Evolutionary conservation across 2,113 vertebrate species (phyloP).

Genomic region (Grantiella picta): DNA sequence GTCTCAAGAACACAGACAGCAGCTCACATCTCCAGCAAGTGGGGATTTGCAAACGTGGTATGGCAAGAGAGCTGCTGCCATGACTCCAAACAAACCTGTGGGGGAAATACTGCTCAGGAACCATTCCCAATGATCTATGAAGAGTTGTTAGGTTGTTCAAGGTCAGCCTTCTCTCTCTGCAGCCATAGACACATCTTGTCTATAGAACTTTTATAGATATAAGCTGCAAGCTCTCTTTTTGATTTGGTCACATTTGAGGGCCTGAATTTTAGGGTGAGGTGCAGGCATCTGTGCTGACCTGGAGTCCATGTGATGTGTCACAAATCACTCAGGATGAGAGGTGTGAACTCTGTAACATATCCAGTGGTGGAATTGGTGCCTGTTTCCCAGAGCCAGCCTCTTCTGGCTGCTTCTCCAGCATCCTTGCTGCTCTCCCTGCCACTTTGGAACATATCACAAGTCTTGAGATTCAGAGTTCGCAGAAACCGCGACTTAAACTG

Average conservation of each 20-base stretch:
- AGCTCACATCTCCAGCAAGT: not conserved
- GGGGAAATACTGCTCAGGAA: not conserved
- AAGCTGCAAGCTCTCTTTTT: not conserved
- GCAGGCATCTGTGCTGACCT: not conserved
- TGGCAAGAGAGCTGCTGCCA: not conserved
- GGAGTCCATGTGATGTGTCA: too few relatives aligned
- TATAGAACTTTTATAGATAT: not conserved
- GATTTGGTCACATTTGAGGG: not conserved
- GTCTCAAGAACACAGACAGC: not conserved
- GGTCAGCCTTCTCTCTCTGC: not conserved
- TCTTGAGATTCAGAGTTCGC: not conserved
- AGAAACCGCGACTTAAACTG: accelerated
- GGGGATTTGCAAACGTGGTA: not conserved
- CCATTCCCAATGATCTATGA: not conserved
- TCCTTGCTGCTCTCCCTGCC: not conserved
- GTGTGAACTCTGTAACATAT: not conserved
- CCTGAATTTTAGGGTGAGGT: not conserved
- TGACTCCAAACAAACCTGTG: not conserved
- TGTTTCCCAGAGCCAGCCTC: not conserved
- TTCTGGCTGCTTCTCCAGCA: not conserved
- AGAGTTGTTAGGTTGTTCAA: not conserved
- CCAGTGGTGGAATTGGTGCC: not conserved
- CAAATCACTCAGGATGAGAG: not conserved
- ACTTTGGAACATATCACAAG: accelerated
- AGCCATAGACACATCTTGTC: not conserved